Evolutionary conservation across 2,113 vertebrate species (phyloP).

Genomic region (Leptobrachium ailaonicum): DNA sequence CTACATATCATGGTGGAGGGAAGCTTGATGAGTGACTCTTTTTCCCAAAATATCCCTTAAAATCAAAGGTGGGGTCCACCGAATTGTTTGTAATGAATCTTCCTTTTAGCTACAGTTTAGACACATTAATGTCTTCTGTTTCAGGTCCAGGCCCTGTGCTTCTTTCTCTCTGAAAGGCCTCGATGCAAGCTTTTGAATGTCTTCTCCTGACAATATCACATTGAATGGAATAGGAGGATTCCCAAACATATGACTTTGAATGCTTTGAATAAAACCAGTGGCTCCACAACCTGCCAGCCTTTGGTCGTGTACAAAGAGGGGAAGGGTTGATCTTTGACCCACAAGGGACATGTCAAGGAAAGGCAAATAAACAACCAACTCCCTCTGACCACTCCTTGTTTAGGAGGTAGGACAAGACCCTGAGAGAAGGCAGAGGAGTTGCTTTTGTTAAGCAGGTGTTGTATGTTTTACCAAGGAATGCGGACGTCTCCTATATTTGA

Average conservation of each 20-base stretch:
- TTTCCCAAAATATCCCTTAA: no score
- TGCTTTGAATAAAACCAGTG: slow-evolving; percentile 60
- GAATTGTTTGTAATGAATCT: no score
- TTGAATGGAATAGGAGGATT: slow-evolving; percentile 52
- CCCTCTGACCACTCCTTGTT: slow-evolving; percentile 61
- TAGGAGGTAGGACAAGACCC: slow-evolving; percentile 64
- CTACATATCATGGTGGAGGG: no score
- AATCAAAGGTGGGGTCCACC: no score
- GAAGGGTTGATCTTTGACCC: slow-evolving; percentile 64
- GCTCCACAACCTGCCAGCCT: slow-evolving; percentile 67
- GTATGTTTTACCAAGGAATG: background rate
- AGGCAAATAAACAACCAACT: slow-evolving; percentile 64
- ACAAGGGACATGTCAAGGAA: slow-evolving; percentile 62
- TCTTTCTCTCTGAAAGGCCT: background rate
- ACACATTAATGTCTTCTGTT: no score
- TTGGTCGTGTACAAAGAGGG: slow-evolving; percentile 56
- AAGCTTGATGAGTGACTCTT: no score
- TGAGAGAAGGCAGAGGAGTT: slow-evolving; percentile 13
- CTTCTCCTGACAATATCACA: slow-evolving; percentile 21
- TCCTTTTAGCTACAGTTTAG: no score
- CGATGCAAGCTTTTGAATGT: background rate
- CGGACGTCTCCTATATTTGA: no score
- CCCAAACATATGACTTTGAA: slow-evolving; percentile 63
- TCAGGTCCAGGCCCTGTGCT: background rate
- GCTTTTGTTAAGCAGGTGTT: slow-evolving; percentile 67